These are phyloP conservation scores for Magallana ariakensis DNA, from an alignment of 1,140 invertebrate species.

Conservation along the genomic window DNA sequence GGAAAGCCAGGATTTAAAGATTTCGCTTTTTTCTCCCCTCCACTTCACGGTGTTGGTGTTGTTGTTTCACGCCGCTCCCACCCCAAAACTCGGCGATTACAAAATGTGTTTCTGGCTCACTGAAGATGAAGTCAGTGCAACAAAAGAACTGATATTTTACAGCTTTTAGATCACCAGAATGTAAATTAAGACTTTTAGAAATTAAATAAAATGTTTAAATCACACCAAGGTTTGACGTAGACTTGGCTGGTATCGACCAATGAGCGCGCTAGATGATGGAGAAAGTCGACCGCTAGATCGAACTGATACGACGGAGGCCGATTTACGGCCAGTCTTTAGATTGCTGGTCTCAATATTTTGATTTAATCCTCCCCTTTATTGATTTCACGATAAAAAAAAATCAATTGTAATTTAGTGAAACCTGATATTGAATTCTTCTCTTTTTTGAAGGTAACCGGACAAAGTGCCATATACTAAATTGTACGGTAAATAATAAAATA, in stretches of 20 bases:
- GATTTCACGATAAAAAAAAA: constrained; percentile 15
- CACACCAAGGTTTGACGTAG: background rate
- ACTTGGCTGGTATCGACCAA: background rate
- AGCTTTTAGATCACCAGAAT: background rate
- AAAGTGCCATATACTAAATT: no score
- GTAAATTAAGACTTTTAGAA: background rate
- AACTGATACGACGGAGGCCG: background rate
- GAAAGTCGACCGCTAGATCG: background rate
- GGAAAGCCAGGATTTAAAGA: constrained; percentile 6
- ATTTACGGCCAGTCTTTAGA: background rate
- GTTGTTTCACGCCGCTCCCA: background rate
- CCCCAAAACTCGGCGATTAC: background rate
- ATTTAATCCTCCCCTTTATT: constrained; percentile 11
- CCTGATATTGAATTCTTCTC: background rate
- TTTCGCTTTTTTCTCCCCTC: background rate
- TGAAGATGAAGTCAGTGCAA: background rate
- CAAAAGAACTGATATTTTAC: background rate
- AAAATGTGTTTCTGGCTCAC: constrained; percentile 4
- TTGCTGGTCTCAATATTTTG: background rate
- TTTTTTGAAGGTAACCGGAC: no score
- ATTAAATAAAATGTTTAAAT: background rate
- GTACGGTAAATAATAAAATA: no score
- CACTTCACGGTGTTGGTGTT: background rate
- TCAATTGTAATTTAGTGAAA: constrained; percentile 33
- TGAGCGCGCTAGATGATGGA: background rate